Percentiles rank a stretch among this genome's conserved stretches.
Evolutionary conservation across 1,140 invertebrate genomes (phyloP).

Genomic region (Halyomorpha halys): DNA sequence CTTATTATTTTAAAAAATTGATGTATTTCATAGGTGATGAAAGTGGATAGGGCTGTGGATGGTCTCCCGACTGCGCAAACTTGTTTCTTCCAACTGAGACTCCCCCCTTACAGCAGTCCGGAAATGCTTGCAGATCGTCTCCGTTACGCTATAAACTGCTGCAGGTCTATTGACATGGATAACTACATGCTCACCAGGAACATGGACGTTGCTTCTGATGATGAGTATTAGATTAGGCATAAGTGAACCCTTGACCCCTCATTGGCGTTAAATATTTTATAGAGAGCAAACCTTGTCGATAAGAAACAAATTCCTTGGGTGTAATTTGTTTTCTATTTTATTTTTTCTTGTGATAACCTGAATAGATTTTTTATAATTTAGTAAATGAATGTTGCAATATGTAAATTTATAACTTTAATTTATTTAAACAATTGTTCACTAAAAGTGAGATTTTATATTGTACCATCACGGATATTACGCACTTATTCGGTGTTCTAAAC

Average conservation of each 20-base stretch:
- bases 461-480: background rate
- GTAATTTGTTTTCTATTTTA: constrained; percentile 1
- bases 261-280: no score
- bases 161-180: constrained; percentile 62
- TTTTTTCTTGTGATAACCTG: background rate
- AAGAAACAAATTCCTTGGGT: background rate
- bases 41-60: constrained; percentile 47
- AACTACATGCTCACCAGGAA: constrained; percentile 60
- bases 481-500: constrained; percentile 4
- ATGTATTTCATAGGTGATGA: constrained; percentile 39
- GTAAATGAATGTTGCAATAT: no score
- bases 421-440: no score
- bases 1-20: background rate
- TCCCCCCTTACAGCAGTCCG: constrained; percentile 50
- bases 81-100: constrained; percentile 58
- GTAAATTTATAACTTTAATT: no score
- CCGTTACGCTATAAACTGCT: constrained; percentile 57
- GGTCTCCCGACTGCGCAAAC: constrained; percentile 56
- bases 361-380: background rate
- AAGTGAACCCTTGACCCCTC: no score
- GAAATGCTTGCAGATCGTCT: constrained; percentile 52
- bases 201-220: constrained; percentile 44
- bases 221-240: constrained; percentile 35
- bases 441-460: no score
- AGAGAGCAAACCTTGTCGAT: no score